Conservation (phyloP, 2,888 invertebrate species). For the Elmis aenea region DNA sequence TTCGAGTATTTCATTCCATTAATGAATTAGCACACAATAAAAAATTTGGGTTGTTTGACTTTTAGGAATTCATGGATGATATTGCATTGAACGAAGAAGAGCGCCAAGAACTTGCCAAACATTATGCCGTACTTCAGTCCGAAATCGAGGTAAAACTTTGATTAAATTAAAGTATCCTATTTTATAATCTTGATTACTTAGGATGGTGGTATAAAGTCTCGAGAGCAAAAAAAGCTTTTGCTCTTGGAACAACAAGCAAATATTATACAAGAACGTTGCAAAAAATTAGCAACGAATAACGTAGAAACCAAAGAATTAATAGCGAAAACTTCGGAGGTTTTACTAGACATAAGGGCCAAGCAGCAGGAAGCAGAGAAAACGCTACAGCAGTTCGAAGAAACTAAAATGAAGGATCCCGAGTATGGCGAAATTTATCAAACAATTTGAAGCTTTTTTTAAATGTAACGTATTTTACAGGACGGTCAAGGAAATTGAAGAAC, state of each 20-base stretch:
- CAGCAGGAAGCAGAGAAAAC: conserved; percentile 42
- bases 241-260: conserved; percentile 38
- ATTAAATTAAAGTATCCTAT: conserved; percentile 5
- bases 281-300: conserved; percentile 48
- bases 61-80: background rate
- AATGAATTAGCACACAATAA: too few relatives aligned
- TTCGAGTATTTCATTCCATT: too few relatives aligned
- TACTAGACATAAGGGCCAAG: conserved; percentile 34
- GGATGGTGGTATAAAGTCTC: conserved; percentile 38
- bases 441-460: background rate
- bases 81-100: conserved; percentile 57
- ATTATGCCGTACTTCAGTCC: conserved; percentile 67
- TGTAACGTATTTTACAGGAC: conserved; percentile 38
- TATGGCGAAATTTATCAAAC: conserved; percentile 25
- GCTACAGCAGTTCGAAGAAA: conserved; percentile 47
- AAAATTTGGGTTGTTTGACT: background rate
- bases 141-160: conserved; percentile 60
- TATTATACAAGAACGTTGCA: conserved; percentile 38
- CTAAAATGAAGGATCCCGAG: conserved; percentile 52
- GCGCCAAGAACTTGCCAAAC: conserved; percentile 59
- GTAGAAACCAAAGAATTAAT: conserved; percentile 42
- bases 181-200: conserved; percentile 15
- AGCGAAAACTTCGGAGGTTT: conserved; percentile 35
- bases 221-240: conserved; percentile 34
- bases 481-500: conserved; percentile 51